A percentile compares a stretch with the other conserved stretches of the same genome.
phyloP scores from a whole-genome alignment of 2,888 invertebrate species.

The Cephus pygmeus region DNA sequence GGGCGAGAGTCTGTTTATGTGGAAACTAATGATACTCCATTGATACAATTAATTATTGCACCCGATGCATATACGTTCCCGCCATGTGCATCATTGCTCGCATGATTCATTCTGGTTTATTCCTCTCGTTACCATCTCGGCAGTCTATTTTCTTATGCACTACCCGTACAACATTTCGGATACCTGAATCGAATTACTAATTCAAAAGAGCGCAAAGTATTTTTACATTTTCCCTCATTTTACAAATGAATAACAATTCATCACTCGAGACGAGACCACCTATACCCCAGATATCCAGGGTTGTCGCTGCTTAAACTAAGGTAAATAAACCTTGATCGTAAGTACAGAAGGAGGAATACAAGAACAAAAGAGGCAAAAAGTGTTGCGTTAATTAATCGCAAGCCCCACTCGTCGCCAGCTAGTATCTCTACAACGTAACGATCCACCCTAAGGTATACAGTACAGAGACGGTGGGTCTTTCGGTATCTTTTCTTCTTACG shows the following conservation, averaged over 20 bases:
- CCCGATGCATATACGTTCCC: constrained; percentile 5
- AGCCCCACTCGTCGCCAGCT: neutral
- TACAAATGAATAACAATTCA: neutral
- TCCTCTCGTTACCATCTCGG: constrained; percentile 20
- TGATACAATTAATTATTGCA: neutral
- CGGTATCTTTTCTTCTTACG: neutral
- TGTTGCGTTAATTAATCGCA: neutral
- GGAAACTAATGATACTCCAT: neutral
- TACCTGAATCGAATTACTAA: neutral
- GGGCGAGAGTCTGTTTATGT: neutral
- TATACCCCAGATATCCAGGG: neutral
- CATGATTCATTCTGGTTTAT: constrained; percentile 35
- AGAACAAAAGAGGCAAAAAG: neutral
- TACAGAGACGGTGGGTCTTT: neutral
- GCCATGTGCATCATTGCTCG: constrained; percentile 24
- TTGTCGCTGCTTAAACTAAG: neutral
- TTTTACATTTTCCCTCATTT: neutral
- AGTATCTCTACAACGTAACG: neutral
- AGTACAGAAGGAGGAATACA: neutral
- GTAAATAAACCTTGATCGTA: neutral
- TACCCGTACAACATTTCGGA: neutral
- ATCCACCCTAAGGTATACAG: neutral
- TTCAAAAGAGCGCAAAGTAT: neutral
- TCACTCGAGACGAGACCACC: neutral
- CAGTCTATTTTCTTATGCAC: neutral